Base-by-base conservation (phyloP, 2,113 vertebrate species). In the Hippotragus niger region DNA sequence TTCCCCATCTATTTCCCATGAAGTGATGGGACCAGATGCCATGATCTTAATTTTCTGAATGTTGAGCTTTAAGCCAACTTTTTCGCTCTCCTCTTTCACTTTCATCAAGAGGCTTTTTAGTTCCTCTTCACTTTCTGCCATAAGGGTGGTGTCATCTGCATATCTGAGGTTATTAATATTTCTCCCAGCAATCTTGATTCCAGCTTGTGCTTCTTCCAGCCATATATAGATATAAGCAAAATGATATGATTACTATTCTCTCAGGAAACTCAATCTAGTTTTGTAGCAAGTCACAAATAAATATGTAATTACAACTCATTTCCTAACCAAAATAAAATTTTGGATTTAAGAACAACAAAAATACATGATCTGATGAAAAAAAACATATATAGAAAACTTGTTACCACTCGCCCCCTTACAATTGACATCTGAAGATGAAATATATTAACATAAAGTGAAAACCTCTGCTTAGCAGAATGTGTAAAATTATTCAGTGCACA, bases 301-400 rank as follows among this genome's bases (percentile, higher is more conserved):
- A 55, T 43, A 88, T 5, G 47, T 40, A 36, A 78, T 87, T 90
- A 47, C 5, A 95, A 87, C 2, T 83, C 58, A 58, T 80, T 88
- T 88, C 9, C 12, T 9, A 88, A 83, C 29, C 11, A 95, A 94
- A 97, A 57, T 58, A 96, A 95, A 90, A 89, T 6, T 92, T 94
- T 67, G 4, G 27, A 9, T 11, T 94, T 90, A 90, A 89, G 23
- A 94, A 45, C 84, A 91, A 91, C n/a, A 52, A 29, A 4, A 1
- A 71, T 52, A 57, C 40, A 43, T 71, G 86, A 52, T 90, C 67
- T n/a, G 15, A n/a, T 15, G 40, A 92, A 91, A 7, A 0, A 0
- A 19, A 9, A 43, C 19, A 60, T 31, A 17, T 43, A 92, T 82
- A 47, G 58, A 19, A 95, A 98, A 97, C 1, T 25, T 55, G 36